phyloP scores from a whole-genome alignment of 1,140 invertebrate genomes.

The Anastrepha ludens region DNA sequence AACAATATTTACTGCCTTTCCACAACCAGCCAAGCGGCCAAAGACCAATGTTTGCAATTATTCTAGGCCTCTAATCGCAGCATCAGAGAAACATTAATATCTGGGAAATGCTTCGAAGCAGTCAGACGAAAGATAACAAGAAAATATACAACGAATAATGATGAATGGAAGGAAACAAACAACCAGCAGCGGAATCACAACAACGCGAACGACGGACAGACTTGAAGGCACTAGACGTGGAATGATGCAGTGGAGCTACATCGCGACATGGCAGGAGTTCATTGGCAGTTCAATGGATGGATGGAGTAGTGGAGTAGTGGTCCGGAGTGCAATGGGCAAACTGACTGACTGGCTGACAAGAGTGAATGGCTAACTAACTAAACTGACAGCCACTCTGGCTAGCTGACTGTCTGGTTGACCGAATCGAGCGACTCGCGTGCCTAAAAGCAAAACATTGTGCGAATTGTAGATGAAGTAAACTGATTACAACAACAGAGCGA shows the following conservation, averaged over 20 bases:
- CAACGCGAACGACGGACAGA: constrained; percentile 5
- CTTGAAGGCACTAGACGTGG: not conserved
- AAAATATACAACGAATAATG: constrained; percentile 52
- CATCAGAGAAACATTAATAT: constrained; percentile 38
- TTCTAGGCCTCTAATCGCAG: constrained; percentile 25
- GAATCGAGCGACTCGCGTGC: not conserved
- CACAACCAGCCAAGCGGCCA: not conserved
- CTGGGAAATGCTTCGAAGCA: constrained; percentile 10
- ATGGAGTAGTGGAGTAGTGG: not conserved
- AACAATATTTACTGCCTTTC: too few relatives aligned
- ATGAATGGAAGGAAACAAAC: constrained; percentile 43
- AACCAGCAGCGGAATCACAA: constrained; percentile 25
- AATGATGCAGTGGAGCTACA: not conserved
- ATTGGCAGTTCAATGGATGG: constrained; percentile 11
- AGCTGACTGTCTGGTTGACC: not conserved
- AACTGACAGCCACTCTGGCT: constrained; percentile 19
- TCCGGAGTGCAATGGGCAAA: not conserved
- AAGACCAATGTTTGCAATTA: constrained; percentile 35
- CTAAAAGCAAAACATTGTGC: constrained; percentile 51
- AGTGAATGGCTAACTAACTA: constrained; percentile 23
- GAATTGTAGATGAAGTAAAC: constrained; percentile 46
- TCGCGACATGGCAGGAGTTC: constrained; percentile 10
- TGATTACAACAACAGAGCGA: constrained; percentile 26
- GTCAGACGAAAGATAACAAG: constrained; percentile 43
- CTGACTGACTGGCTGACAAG: constrained; percentile 9